phyloP scores from a whole-genome alignment of 2,113 vertebrate species.

The Mus musculus region DNA sequence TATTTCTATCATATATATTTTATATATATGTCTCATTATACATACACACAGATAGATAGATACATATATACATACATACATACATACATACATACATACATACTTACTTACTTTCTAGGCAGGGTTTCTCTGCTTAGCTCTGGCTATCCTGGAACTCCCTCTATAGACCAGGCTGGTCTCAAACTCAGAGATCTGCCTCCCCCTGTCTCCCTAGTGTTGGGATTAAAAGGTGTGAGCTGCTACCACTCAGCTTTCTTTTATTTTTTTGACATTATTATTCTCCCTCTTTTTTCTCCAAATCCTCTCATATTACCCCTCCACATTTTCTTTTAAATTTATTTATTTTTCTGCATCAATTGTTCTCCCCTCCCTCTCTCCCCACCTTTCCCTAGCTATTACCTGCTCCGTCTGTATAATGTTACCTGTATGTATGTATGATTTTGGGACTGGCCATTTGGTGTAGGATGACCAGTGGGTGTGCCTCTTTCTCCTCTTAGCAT shows the following conservation, averaged over 20 bases:
- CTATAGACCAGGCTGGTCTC: no score
- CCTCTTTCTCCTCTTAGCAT: background rate
- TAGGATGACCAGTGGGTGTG: background rate
- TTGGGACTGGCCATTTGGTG: background rate
- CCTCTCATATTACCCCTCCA: background rate
- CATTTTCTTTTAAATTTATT: background rate
- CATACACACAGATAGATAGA: no score
- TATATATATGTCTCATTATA: no score
- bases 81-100: no score
- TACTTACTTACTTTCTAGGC: no score
- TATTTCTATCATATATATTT: background rate
- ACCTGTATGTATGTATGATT: background rate
- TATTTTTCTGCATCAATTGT: background rate
- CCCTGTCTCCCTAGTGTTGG: no score
- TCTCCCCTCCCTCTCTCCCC: no score
- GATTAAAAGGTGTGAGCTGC: no score
- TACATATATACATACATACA: no score
- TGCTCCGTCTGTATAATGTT: background rate
- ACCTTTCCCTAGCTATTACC: background rate
- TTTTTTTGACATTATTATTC: background rate
- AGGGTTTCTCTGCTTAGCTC: no score
- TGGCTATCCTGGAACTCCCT: no score
- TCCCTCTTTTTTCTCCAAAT: background rate
- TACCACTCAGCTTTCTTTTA: background rate
- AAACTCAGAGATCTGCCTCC: no score